phyloP scores from a whole-genome alignment of 2,888 invertebrate genomes.

The Saturnia japonica region DNA sequence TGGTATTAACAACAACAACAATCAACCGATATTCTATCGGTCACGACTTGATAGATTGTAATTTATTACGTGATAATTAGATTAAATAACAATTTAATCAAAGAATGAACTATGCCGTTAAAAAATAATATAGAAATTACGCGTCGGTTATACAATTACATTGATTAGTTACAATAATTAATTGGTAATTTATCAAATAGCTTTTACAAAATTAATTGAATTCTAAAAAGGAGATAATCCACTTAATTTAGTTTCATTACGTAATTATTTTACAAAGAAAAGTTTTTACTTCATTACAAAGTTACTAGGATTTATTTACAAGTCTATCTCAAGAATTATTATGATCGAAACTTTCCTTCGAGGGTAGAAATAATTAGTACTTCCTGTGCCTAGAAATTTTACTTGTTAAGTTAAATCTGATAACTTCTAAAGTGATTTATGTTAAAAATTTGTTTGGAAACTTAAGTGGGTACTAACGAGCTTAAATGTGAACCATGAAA shows the following conservation, averaged over 20 bases:
- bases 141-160: background rate
- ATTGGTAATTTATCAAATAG: background rate
- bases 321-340: constrained; percentile 14
- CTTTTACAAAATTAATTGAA: constrained; percentile 23
- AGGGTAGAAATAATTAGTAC: constrained; percentile 16
- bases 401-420: background rate
- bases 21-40: too few species aligned
- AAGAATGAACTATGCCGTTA: background rate
- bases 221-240: constrained; percentile 14
- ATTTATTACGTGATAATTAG: too few species aligned
- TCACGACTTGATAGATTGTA: too few species aligned
- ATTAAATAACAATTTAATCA: too few species aligned
- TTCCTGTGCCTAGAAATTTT: constrained; percentile 17
- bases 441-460: background rate
- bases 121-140: background rate
- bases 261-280: constrained; percentile 16
- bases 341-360: constrained; percentile 16
- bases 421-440: background rate
- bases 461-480: background rate
- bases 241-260: constrained; percentile 16
- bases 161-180: background rate
- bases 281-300: constrained; percentile 20
- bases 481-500: background rate
- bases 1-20: too few species aligned
- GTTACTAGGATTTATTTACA: constrained; percentile 21